These are phyloP conservation scores for Atlantisia rogersi DNA, from an alignment of 2,113 vertebrate genomes.

Conservation along the genomic window DNA sequence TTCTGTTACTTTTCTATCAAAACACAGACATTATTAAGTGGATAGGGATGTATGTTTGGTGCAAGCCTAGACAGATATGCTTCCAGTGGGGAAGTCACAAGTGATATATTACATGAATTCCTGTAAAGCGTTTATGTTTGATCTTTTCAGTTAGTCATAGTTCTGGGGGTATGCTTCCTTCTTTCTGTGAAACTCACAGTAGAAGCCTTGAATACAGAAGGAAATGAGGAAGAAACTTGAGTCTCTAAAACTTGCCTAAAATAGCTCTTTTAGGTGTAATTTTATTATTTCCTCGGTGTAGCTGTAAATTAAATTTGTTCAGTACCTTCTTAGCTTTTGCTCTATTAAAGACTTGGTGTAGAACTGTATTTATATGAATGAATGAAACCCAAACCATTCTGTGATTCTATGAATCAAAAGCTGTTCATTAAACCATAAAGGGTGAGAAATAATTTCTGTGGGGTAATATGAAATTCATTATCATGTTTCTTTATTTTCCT, in stretches of 20 bases:
- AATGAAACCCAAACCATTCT: not conserved
- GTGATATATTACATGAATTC: not conserved
- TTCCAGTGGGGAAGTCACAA: not conserved
- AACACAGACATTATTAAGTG: not conserved
- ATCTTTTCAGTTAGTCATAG: constrained; percentile 24
- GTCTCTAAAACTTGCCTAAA: not conserved
- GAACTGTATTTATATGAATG: not conserved
- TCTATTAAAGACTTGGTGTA: not conserved
- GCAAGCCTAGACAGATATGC: not conserved
- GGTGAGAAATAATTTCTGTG: not conserved
- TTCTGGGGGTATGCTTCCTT: not conserved
- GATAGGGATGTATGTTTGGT: not conserved
- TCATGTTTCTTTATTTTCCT: not conserved
- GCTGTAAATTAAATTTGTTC: not conserved
- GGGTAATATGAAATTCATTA: not conserved
- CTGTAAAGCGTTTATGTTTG: not conserved
- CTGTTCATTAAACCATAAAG: not conserved
- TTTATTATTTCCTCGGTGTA: not conserved
- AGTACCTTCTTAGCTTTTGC: not conserved
- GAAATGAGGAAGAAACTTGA: not conserved
- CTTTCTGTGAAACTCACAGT: not conserved
- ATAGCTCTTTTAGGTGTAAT: not conserved
- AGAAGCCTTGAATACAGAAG: not conserved
- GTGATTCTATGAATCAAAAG: not conserved
- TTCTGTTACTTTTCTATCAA: not conserved